Conservation (phyloP, 2,888 invertebrate genomes). For the Theretra japonica region DNA sequence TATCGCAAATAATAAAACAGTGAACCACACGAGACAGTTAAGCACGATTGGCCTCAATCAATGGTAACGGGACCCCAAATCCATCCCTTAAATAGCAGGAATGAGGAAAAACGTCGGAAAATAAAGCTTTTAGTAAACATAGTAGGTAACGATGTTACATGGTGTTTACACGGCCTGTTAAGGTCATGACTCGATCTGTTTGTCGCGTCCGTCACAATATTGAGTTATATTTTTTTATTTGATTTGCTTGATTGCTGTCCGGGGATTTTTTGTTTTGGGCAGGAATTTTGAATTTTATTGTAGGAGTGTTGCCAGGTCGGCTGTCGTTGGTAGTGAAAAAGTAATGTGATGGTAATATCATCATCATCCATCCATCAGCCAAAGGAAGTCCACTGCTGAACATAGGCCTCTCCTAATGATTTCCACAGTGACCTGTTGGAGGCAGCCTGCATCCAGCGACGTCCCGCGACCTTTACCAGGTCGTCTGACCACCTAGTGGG, state of each 20-base stretch:
- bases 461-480: too few relatives aligned
- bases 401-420: too few relatives aligned
- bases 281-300: background rate
- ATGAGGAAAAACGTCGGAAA: conserved; percentile 29
- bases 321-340: too few relatives aligned
- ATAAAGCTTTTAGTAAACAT: conserved; percentile 30
- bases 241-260: conserved; percentile 25
- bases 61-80: conserved; percentile 20
- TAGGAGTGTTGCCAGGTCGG: too few relatives aligned
- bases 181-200: conserved; percentile 20
- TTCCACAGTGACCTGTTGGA: too few relatives aligned
- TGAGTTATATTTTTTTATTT: conserved; percentile 24
- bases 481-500: too few relatives aligned
- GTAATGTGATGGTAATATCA: too few relatives aligned
- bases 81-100: conserved; percentile 20
- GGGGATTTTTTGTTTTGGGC: background rate
- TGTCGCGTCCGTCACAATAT: conserved; percentile 13
- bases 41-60: background rate
- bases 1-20: too few relatives aligned
- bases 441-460: too few relatives aligned
- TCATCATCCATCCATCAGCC: too few relatives aligned
- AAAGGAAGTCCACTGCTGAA: too few relatives aligned
- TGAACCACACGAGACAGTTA: too few relatives aligned
- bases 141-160: conserved; percentile 36
- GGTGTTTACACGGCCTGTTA: conserved; percentile 38